These are phyloP conservation scores for Plectrocnemia conspersa DNA, from an alignment of 1,140 invertebrate species.

Conservation along the genomic window DNA sequence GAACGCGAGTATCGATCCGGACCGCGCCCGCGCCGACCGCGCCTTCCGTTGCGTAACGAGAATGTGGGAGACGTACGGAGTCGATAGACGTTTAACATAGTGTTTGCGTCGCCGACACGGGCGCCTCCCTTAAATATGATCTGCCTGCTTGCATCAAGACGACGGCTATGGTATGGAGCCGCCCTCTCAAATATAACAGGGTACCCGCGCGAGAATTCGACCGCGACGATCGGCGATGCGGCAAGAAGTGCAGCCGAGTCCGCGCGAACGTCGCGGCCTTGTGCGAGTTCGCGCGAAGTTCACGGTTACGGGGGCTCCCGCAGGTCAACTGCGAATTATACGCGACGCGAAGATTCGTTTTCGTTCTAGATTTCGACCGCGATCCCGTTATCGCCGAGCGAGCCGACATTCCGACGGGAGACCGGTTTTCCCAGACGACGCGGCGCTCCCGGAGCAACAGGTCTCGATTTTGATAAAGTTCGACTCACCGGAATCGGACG, in stretches of 20 bases:
- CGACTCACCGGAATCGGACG: constrained; percentile 76
- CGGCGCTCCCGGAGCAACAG: too few relatives aligned
- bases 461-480: background rate
- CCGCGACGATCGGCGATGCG: background rate
- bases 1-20: background rate
- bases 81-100: constrained; percentile 21
- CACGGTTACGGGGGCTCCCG: constrained; percentile 41
- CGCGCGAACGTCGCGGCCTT: too few relatives aligned
- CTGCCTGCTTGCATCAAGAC: constrained; percentile 31
- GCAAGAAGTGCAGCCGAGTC: background rate
- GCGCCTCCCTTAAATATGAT: constrained; percentile 15
- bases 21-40: too few relatives aligned
- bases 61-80: constrained; percentile 26
- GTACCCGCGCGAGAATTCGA: too few relatives aligned
- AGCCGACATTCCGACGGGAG: background rate
- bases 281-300: constrained; percentile 47
- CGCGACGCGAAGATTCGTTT: too few relatives aligned
- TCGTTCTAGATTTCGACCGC: constrained; percentile 1
- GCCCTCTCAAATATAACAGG: constrained; percentile 28
- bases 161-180: constrained; percentile 2
- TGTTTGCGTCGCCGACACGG: constrained; percentile 21
- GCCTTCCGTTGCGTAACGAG: too few relatives aligned
- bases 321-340: too few relatives aligned
- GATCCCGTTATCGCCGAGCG: background rate
- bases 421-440: too few relatives aligned